Base-by-base conservation (phyloP, 2,888 invertebrate genomes). In the Pristionchus arcanus region DNA sequence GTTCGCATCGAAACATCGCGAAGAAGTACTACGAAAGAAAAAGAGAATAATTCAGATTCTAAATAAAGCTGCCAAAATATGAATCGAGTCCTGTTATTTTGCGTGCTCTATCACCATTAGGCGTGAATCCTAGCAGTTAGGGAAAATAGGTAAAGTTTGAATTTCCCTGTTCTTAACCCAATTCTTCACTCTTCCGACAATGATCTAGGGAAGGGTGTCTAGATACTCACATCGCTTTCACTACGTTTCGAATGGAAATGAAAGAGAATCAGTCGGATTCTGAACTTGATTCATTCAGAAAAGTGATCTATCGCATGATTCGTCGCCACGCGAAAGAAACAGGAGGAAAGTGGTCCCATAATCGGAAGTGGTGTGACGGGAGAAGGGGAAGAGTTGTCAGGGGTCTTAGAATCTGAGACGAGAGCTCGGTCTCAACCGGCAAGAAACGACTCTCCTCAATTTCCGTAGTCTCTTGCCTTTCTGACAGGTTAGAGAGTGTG, bases 351-450 rank as follows among this genome's bases (percentile, higher is more conserved):
- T 37, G 37, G 31, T 16, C 19, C 74, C 37, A 74, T 74, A 74
- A 74, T 74, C 74, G 74, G 74, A 74, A 74, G 74, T 25, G 21
- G 28, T 9, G 53, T 28, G 53, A 53, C n/a, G 53, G 28, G 31
- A n/a, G 42, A 37, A n/a, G 15, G 49, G 28, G 74, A 74, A 4
- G 74, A 74, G 81, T 49, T 81, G 42, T 81, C 81, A 49, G 68
- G 66, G 68, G 68, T 68, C 68, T 81, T 31, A 49, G 49, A 37
- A 81, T 81, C 81, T 37, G 63, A 63, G 63, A 21, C 11, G 63
- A 63, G n/a, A n/a, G 63, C 25, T 25, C n/a, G 11, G 25, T 63
- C 59, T 59, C 21, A 59, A 34, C 71, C 4, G 74, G 31, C 21
- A 74, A 31, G 31, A 31, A 74, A 25, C 9, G 5, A 71, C 42